Base-by-base conservation (phyloP, 2,888 invertebrate genomes). In the Hydroisotoma schaefferi region DNA sequence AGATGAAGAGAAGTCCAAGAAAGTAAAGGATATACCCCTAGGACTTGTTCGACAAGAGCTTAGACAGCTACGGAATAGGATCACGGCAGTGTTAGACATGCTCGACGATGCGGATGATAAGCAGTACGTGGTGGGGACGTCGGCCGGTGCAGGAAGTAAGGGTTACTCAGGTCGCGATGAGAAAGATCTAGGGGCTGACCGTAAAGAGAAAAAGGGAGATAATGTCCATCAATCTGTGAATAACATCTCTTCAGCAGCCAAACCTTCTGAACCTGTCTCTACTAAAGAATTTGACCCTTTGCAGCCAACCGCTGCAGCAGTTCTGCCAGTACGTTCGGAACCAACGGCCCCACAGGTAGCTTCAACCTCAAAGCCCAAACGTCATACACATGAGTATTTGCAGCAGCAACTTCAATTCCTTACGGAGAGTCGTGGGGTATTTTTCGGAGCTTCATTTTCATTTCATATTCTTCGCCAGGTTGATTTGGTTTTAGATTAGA, bases 61-160 rank as follows among this genome's bases (percentile, higher is more conserved):
- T 23, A 75, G 77, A 57, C 74, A 76, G 20, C 81, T 86, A 66
- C 77, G 85, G 61, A 82, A 85, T 75, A 78, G 80, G 73, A 83
- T 84, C 3, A 82, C 82, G 73, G 77, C 77, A 59, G 73, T 85
- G 54, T 75, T 85, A 67, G 85, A 85, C 74, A 76, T 78, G 22
- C 75, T 85, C 52, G 83, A 83, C 73, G 74, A 65, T 10, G 65
- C 73, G 38, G 72, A 67, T 54, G 70, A 70, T 33, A 67, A 68
- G 58, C 77, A 74, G 59, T 76, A 8, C 15, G 28, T 28, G 3
- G 20, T 18, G 6, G 29, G 15, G 12, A 6, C 28, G 8, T 4
- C 29, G 2, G 20, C n/a, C 25, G 20, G n/a, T 18, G 25, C 27
- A 4, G 23, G 20, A 25, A 49, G 20, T 18, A 29, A 25, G 49